Percentiles rank a stretch among this genome's conserved stretches.
Evolutionary conservation across 2,797 vertebrate species (phyloP).

Genomic region (Eulemur mongoz): DNA sequence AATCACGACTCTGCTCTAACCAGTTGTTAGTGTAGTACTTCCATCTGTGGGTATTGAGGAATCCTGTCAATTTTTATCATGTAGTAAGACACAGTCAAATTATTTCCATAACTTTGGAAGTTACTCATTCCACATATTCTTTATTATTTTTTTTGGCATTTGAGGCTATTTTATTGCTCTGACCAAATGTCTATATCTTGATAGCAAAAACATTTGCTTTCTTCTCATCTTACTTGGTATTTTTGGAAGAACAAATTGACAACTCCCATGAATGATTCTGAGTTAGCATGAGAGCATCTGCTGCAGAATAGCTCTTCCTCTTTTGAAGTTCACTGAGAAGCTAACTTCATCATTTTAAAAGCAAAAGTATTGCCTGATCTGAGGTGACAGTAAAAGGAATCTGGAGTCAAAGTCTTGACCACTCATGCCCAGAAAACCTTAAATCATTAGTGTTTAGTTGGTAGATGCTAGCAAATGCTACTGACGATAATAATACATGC

Average conservation of each 20-base stretch:
- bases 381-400: not conserved
- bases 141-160: slow-evolving; percentile 77
- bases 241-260: slow-evolving; percentile 78
- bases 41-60: slow-evolving; percentile 70
- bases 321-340: slow-evolving; percentile 44
- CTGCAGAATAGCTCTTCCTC: slow-evolving; percentile 53
- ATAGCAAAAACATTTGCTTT: slow-evolving; percentile 81
- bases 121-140: slow-evolving; percentile 77
- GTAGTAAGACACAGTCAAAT: slow-evolving; percentile 75
- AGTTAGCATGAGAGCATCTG: slow-evolving; percentile 75
- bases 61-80: slow-evolving; percentile 73
- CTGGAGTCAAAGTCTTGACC: not conserved
- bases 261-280: slow-evolving; percentile 66
- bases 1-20: slow-evolving; percentile 36
- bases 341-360: slow-evolving; percentile 55
- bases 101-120: slow-evolving; percentile 80
- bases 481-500: not conserved
- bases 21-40: slow-evolving; percentile 17
- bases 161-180: slow-evolving; percentile 77
- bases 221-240: slow-evolving; percentile 70
- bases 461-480: not conserved
- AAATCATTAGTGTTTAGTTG: not conserved
- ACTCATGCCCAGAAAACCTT: not conserved
- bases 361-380: not conserved
- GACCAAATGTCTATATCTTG: slow-evolving; percentile 80